A percentile compares a stretch with the other conserved stretches of the same genome.
These are phyloP conservation scores for Monopis laevigella DNA, from an alignment of 2,888 invertebrate genomes.

Conservation along the genomic window DNA sequence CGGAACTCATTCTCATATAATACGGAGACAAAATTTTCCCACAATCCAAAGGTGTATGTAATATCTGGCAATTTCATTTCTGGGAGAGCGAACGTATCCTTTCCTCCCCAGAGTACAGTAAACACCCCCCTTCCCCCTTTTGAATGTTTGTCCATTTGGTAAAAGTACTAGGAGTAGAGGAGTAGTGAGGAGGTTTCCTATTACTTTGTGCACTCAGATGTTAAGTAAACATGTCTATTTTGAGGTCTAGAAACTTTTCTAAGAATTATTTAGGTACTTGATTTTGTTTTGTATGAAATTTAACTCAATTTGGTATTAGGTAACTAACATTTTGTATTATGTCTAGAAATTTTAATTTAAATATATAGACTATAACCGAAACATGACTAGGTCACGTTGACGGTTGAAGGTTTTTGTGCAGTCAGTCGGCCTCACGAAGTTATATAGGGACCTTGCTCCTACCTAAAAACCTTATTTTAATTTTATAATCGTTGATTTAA, in stretches of 20 bases:
- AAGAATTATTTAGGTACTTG: no score
- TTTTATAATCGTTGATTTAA: no score
- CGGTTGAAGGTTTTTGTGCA: no score
- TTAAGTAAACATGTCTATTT: conserved; percentile 7
- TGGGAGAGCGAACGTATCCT: conserved; percentile 25
- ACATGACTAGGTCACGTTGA: no score
- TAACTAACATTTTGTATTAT: no score
- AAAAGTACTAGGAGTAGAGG: conserved; percentile 16
- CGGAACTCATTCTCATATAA: neutral
- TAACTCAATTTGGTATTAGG: no score
- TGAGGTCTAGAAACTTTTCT: conserved; percentile 1
- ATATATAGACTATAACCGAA: no score
- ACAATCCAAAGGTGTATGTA: conserved; percentile 19
- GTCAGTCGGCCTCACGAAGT: no score
- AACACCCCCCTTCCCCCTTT: conserved; percentile 45
- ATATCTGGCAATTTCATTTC: conserved; percentile 65
- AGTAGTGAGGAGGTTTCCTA: conserved; percentile 25
- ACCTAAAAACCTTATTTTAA: no score
- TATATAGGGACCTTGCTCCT: no score
- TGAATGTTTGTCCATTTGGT: conserved; percentile 53
- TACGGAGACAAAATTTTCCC: conserved; percentile 8
- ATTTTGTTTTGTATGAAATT: no score
- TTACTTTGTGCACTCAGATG: conserved; percentile 35
- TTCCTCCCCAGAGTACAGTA: conserved; percentile 58
- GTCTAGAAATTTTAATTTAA: no score